phyloP scores from a whole-genome alignment of 2,113 vertebrate genomes.

The Nyctereutes procyonoides region DNA sequence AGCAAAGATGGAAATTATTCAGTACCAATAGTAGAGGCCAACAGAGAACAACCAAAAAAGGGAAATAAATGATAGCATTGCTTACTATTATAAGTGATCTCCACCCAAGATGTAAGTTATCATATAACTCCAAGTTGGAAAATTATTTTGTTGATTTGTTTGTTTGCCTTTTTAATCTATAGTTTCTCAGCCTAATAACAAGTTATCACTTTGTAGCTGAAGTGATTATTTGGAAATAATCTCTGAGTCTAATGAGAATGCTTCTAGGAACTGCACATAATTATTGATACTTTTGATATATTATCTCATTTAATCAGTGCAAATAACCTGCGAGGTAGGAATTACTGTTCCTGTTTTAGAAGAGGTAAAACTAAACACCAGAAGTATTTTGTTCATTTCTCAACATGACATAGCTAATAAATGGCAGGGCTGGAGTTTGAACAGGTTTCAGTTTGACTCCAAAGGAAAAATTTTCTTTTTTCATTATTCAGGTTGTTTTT shows the following conservation, averaged over 20 bases:
- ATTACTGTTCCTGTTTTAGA: not conserved
- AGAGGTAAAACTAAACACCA: not conserved
- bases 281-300: not conserved
- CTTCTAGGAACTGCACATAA: not conserved
- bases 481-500: not conserved
- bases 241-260: not conserved
- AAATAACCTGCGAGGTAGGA: not conserved
- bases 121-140: not conserved
- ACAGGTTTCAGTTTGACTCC: not conserved
- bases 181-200: not conserved
- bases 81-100: not conserved
- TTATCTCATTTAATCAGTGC: conserved; percentile 2
- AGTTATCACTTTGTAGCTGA: not conserved
- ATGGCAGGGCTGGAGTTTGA: not conserved
- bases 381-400: not conserved
- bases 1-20: not conserved
- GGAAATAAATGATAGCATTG: not conserved
- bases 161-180: not conserved
- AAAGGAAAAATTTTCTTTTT: not conserved
- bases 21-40: not conserved
- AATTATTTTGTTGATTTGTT: not conserved
- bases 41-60: not conserved
- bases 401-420: not conserved
- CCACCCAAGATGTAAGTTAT: not conserved
- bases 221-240: not conserved